phyloP scores from a whole-genome alignment of 2,888 invertebrate genomes.

The Hoplodrina blanda region DNA sequence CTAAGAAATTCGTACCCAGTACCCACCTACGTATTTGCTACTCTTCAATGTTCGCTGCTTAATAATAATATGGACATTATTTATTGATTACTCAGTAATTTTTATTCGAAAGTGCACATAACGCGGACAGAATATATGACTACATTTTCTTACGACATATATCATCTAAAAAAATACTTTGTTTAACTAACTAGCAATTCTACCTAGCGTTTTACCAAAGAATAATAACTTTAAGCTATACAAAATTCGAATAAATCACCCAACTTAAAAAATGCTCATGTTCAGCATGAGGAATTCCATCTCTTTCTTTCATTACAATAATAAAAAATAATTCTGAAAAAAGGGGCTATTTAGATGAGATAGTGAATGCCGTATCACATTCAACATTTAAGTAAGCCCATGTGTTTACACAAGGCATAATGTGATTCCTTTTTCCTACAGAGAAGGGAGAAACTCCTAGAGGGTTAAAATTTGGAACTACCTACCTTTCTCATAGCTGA shows the following conservation, averaged over 20 bases:
- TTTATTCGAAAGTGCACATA: conserved; percentile 2
- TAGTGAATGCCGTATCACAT: neutral
- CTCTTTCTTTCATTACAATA: neutral
- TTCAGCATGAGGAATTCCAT: neutral
- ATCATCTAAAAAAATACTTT: too few relatives aligned
- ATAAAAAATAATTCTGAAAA: neutral
- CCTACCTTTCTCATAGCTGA: conserved; percentile 98
- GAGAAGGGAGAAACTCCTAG: neutral
- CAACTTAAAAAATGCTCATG: neutral
- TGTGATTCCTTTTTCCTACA: neutral
- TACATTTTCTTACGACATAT: neutral
- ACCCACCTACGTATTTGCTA: conserved; percentile 61
- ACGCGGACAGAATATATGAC: neutral
- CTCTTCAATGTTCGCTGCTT: conserved; percentile 45
- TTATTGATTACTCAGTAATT: conserved; percentile 47
- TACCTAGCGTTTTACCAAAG: too few relatives aligned
- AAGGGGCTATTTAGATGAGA: neutral
- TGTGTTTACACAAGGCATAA: too few relatives aligned
- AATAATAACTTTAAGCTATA: too few relatives aligned
- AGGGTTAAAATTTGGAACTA: neutral
- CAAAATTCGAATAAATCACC: neutral
- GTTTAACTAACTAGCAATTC: too few relatives aligned
- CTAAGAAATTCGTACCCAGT: conserved; percentile 71
- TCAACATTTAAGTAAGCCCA: neutral
- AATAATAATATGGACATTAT: conserved; percentile 43